Evolutionary conservation across 2,888 invertebrate genomes (phyloP), one percentile per base, ranked within the genome.

Genomic region (Itoplectis maculator): DNA sequence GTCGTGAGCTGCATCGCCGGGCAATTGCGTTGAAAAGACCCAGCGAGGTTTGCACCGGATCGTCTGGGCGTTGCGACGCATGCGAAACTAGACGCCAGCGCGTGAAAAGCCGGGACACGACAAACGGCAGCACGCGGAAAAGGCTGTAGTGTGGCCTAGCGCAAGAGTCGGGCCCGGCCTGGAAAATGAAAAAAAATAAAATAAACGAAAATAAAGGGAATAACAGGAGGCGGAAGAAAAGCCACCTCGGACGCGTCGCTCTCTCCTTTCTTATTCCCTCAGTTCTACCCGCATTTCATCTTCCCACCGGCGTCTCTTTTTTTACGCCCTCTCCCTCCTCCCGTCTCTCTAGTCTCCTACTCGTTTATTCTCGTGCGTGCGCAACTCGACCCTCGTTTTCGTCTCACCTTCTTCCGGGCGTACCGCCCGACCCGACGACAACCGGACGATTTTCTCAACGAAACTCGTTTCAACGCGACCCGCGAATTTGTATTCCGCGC

Each of bases 361-460:
- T n/a, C 49, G 70, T 68, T 73, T 80, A 51, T 73, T 61, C 69
- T 61, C 61, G 68, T 72, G 68, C 73, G 51, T 61, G 29, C 6
- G 35, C 61, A 40, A 29, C 68, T 75, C 65, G 56, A 70, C 49
- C 29, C 29, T 29, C 29, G 2, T 5, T 5, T 2, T 29, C 42
- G 20, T 65, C 68, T 73, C 68, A 45, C 20, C 49, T 23, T 59
- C 20, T 29, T 49, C 61, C 77, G 42, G 29, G 42, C n/a, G 5
- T 29, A 78, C 20, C 11, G 37, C n/a, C n/a, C 15, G 54, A 37
- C 56, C 65, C 56, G 69, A 84, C 65, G 78, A 83, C 84, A 84
- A 86, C 86, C 83, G 85, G 84, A 88, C 85, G 85, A 88, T 88
- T 85, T 69, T 83, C 86, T 83, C 86, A 84, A 88, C 87, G 76